Conservation (phyloP, 2,113 vertebrate species). For the Charadrius vociferus region DNA sequence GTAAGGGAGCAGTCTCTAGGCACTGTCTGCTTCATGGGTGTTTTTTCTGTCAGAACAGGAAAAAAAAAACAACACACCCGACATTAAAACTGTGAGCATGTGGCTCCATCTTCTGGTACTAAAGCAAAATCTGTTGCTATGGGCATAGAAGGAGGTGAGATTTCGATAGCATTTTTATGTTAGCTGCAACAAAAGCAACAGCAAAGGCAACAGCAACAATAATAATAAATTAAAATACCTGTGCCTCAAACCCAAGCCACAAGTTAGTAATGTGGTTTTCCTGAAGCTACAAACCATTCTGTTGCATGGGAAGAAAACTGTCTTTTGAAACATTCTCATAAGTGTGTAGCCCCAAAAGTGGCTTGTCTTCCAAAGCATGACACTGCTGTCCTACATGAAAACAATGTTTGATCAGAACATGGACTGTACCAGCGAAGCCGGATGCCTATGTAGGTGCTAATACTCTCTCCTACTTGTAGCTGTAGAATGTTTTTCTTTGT, state of each 20-base stretch:
- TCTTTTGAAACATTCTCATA: neutral
- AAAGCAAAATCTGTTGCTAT: neutral
- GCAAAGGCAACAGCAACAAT: neutral
- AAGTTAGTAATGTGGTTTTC: neutral
- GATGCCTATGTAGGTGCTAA: neutral
- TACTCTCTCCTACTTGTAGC: neutral
- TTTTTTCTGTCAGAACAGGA: neutral
- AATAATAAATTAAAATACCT: neutral
- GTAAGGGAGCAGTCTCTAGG: constrained; percentile 18
- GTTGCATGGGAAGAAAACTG: neutral
- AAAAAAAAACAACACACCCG: fast-evolving
- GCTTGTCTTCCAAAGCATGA: fast-evolving
- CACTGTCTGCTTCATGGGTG: neutral
- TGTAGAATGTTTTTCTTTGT: neutral
- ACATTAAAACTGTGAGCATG: constrained; percentile 19
- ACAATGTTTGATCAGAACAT: fast-evolving
- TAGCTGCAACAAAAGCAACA: neutral
- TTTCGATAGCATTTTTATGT: neutral
- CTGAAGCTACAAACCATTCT: neutral
- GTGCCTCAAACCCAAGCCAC: neutral
- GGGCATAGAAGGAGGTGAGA: neutral
- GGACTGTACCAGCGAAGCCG: neutral
- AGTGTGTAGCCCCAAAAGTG: too few species aligned
- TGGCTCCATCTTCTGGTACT: constrained; percentile 58
- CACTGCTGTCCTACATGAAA: fast-evolving